A percentile compares a stretch with the other conserved stretches of the same genome.
Evolutionary conservation across 2,113 vertebrate species (phyloP).

Genomic region (Sphaerodactylus townsendi): DNA sequence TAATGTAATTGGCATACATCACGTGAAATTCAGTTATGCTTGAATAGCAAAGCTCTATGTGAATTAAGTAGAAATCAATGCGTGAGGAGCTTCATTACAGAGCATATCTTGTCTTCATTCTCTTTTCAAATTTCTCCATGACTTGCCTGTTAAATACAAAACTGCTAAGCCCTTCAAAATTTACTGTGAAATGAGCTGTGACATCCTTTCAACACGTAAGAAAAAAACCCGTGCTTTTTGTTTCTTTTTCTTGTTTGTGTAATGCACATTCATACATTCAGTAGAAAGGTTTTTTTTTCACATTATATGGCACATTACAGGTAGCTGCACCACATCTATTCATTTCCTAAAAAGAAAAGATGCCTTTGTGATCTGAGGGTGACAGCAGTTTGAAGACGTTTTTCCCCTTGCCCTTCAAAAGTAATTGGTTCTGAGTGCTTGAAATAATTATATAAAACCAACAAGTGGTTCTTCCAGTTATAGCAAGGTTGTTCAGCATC

Average conservation of each 20-base stretch:
- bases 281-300: background rate
- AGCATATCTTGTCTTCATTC: background rate
- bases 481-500: background rate
- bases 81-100: background rate
- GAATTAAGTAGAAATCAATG: background rate
- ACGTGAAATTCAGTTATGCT: background rate
- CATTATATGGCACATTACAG: background rate
- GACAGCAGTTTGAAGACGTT: background rate
- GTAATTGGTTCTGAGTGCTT: background rate
- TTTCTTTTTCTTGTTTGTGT: no score
- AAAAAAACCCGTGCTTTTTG: background rate
- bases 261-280: no score
- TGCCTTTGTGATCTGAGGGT: background rate
- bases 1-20: background rate
- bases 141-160: background rate
- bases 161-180: background rate
- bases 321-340: background rate
- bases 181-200: background rate
- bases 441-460: background rate
- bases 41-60: background rate
- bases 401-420: background rate
- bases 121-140: background rate
- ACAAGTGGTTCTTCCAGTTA: no score
- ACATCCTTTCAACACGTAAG: background rate
- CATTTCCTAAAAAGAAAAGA: background rate